Base-by-base conservation (phyloP, 2,113 vertebrate species). In the Neodon shergylaensis region DNA sequence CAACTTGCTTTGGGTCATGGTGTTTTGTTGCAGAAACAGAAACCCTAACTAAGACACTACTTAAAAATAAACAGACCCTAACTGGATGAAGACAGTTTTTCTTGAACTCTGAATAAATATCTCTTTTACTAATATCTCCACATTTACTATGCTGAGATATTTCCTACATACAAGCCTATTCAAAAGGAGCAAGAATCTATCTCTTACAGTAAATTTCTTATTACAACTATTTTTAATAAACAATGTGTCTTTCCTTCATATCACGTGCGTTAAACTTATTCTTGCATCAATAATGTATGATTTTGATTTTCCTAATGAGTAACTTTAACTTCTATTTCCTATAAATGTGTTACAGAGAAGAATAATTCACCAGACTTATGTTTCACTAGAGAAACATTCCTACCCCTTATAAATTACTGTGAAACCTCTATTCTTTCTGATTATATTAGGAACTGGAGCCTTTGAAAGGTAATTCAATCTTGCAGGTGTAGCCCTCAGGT, bases 261-360 rank as follows among this genome's bases (percentile, higher is more conserved):
- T 3, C 66, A 82, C 82, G 5, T 22, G 44, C 2, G 70, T 72
- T 82, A 17, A 9, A 47, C 54, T 76, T 13, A 89, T 22, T 86
- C 4, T 42, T 26, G 2, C 9, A 84, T 72, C 22, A 76, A 33
- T 91, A 65, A 24, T 66, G 1, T 58, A 17, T 66, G 14, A 24
- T 61, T 90, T 92, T 31, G 84, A 63, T 90, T 78, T 93, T 61
- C 91, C 42, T 87, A 89, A 74, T 81, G 24, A 39, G 5, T 26
- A 11, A 12, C 22, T 93, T 96, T 82, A 87, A 7, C 14, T 74
- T 83, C n/a, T 39, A 58, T 94, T 96, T 52, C 89, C 47, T 76
- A 39, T 17, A 81, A 79, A 58, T 90, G 22, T 79, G 33, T 61
- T 92, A 91, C 86, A 61, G 28, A 24, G 24, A 12, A 74, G 3